A percentile compares a stretch with the other conserved stretches of the same genome.
These are phyloP conservation scores for Limnephilus lunatus DNA, from an alignment of 2,888 invertebrate genomes.

Conservation along the genomic window DNA sequence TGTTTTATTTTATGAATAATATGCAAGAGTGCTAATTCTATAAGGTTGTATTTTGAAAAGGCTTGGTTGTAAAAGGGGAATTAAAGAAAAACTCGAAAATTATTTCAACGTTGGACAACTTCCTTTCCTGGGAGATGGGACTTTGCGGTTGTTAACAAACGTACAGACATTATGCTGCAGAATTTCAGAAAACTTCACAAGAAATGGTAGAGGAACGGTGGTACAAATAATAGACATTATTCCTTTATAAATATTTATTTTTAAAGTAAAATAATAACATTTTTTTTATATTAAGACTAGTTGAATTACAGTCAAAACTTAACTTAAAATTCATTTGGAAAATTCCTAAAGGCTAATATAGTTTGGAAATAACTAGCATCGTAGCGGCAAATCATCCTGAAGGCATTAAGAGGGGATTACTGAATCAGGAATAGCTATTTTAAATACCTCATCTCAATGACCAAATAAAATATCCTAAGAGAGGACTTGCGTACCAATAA, in stretches of 20 bases:
- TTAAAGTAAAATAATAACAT: slow-evolving; percentile 41
- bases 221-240: background rate
- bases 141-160: background rate
- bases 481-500: too few relatives aligned
- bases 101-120: background rate
- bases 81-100: background rate
- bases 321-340: slow-evolving; percentile 19
- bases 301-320: slow-evolving; percentile 47
- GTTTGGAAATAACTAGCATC: background rate
- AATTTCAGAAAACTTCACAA: background rate
- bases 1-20: background rate
- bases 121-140: background rate
- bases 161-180: background rate
- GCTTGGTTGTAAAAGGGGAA: too few relatives aligned
- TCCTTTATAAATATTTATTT: slow-evolving; percentile 38
- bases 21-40: background rate
- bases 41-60: background rate
- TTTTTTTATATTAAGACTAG: slow-evolving; percentile 32
- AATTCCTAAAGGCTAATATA: slow-evolving; percentile 27
- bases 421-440: background rate
- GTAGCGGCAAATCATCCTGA: background rate
- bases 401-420: background rate
- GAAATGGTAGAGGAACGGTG: background rate
- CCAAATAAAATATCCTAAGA: too few relatives aligned
- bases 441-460: background rate